Evolutionary conservation across 92 coral and sea anemone genomes (phyloP), one percentile per base, ranked within the genome.

Genomic region (Phenganax stokvisi): DNA sequence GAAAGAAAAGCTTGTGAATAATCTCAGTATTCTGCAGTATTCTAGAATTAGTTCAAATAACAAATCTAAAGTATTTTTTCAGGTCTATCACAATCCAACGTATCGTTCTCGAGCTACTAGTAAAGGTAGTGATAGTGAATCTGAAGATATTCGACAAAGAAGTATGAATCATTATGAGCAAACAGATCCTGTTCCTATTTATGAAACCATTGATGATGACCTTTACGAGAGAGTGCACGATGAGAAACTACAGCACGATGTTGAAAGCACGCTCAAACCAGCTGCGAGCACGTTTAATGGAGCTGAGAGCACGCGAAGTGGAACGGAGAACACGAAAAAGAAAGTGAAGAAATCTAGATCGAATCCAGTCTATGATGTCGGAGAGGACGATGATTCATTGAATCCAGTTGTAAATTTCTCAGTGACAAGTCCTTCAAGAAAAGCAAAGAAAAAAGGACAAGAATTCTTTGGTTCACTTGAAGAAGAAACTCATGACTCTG

Each of bases 131-230:
- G 52, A 12, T 47, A 55, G 54, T n/a, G 51, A 28, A 3, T 71
- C 16, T 3, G 57, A 6, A 13, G 82, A 20, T 6, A 64, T 2
- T 25, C 17, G 17, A 64, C 70, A n/a, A 51, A 59, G 81, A 10
- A 77, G 71, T 0, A 7, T 77, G 10, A 79, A 79, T 65, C 83
- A 79, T 12, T 79, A 79, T 61, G 83, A 79, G 20, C 9, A 63
- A 9, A 54, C 82, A 1, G 82, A 79, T 3, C 83, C 73, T 7
- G 62, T 9, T 3, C 83, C 73, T 12, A 52, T 79, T 51, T 79
- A 79, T 25, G 74, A 79, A 51, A 12, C 60, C 0, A 54, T 79
- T 61, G 83, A 79, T 63, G 83, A 63, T 11, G 71, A 77, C 10
- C 51, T 65, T 2, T 63, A 79, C 62, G 83, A 63, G 30, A 79